Evolutionary conservation across 2,888 invertebrate species (phyloP).

Genomic region (Ectobius pallidus): DNA sequence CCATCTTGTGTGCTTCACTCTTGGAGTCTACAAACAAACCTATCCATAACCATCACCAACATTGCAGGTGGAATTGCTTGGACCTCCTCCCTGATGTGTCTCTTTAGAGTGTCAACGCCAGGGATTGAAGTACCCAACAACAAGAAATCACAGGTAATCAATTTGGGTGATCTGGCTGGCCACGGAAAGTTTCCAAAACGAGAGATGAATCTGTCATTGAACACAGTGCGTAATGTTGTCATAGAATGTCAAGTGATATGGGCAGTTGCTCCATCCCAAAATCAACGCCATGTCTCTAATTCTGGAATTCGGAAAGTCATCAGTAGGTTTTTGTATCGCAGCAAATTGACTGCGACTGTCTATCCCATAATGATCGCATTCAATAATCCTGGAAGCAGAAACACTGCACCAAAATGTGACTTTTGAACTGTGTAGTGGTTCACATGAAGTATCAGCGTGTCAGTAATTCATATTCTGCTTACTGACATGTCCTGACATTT

Average conservation of each 20-base stretch:
- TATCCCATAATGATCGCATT: not conserved
- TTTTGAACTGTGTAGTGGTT: too few species aligned
- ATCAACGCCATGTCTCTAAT: not conserved
- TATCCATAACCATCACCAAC: not conserved
- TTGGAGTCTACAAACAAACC: not conserved
- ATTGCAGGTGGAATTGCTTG: slow-evolving; percentile 10
- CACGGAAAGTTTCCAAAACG: not conserved
- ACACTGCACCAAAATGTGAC: not conserved
- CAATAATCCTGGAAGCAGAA: not conserved
- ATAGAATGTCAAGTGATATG: not conserved
- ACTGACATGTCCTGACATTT: not conserved
- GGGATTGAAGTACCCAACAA: too few species aligned
- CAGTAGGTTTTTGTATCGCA: not conserved
- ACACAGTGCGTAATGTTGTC: not conserved
- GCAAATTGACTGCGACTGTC: not conserved
- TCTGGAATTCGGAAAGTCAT: not conserved
- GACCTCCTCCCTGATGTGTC: not conserved
- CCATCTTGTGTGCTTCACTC: not conserved
- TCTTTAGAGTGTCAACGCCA: not conserved
- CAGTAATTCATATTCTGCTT: not conserved
- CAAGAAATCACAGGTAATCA: too few species aligned
- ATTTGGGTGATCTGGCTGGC: not conserved
- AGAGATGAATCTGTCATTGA: not conserved
- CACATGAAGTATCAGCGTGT: too few species aligned
- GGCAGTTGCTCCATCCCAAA: not conserved